Conservation (phyloP, 2,797 vertebrate genomes). For the Malurus splendens region DNA sequence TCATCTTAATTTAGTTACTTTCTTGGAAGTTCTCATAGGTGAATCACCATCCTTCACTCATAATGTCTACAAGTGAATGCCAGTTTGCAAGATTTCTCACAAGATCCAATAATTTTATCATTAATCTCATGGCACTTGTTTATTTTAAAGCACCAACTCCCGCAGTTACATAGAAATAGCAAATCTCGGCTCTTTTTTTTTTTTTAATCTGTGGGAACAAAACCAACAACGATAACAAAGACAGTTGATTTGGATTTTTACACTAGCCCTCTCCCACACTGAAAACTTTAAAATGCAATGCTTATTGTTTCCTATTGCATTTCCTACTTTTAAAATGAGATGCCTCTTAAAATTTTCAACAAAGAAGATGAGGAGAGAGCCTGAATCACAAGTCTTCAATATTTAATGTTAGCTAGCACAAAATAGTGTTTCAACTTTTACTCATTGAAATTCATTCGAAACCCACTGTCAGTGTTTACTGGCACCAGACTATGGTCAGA, state of each 20-base stretch:
- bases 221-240: background rate
- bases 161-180: background rate
- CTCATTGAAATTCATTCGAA: background rate
- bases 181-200: background rate
- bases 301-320: rapidly evolving
- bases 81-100: background rate
- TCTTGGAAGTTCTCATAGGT: background rate
- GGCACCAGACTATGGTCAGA: background rate
- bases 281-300: background rate
- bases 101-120: background rate
- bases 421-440: background rate
- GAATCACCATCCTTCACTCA: background rate
- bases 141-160: background rate
- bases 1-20: background rate
- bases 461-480: background rate
- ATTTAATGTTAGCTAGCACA: background rate
- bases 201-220: background rate
- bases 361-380: background rate
- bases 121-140: background rate
- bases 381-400: background rate
- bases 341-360: background rate
- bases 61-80: background rate
- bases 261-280: background rate
- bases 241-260: rapidly evolving
- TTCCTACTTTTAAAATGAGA: background rate